Evolutionary conservation across 2,797 vertebrate genomes (phyloP).

Genomic region (Lateolabrax maculatus): DNA sequence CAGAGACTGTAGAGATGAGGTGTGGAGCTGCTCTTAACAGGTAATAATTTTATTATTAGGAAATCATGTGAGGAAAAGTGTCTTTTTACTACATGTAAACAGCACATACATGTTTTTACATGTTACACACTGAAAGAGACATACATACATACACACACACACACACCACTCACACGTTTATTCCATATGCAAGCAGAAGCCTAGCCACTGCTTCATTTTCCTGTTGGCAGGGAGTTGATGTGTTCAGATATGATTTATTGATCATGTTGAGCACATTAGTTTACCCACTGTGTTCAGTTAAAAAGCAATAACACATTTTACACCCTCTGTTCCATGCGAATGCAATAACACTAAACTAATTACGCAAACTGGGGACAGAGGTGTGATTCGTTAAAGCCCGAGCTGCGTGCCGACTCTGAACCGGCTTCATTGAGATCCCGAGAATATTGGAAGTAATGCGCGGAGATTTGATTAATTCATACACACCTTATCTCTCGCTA

Average conservation of each 20-base stretch:
- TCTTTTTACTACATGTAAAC: background rate
- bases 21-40: slow-evolving; percentile 19
- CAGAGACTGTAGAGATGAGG: slow-evolving; percentile 16
- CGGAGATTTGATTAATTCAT: slow-evolving; percentile 66
- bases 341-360: slow-evolving; percentile 84
- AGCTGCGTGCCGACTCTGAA: slow-evolving; percentile 34
- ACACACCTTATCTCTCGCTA: slow-evolving; percentile 52
- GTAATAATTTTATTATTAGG: slow-evolving; percentile 23
- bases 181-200: slow-evolving; percentile 52
- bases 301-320: slow-evolving; percentile 83
- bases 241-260: slow-evolving; percentile 85
- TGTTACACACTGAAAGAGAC: background rate
- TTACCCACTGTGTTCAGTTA: slow-evolving; percentile 84
- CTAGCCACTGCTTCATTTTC: slow-evolving; percentile 74
- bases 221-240: slow-evolving; percentile 80
- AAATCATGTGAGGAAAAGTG: background rate
- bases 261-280: slow-evolving; percentile 80
- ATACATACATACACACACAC: background rate
- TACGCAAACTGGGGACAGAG: slow-evolving; percentile 75
- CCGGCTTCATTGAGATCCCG: slow-evolving; percentile 41
- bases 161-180: slow-evolving; percentile 38
- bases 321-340: slow-evolving; percentile 76
- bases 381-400: slow-evolving; percentile 71
- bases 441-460: slow-evolving; percentile 64
- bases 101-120: background rate